phyloP scores from a whole-genome alignment of 2,888 invertebrate species.

The Coenonympha arcania region DNA sequence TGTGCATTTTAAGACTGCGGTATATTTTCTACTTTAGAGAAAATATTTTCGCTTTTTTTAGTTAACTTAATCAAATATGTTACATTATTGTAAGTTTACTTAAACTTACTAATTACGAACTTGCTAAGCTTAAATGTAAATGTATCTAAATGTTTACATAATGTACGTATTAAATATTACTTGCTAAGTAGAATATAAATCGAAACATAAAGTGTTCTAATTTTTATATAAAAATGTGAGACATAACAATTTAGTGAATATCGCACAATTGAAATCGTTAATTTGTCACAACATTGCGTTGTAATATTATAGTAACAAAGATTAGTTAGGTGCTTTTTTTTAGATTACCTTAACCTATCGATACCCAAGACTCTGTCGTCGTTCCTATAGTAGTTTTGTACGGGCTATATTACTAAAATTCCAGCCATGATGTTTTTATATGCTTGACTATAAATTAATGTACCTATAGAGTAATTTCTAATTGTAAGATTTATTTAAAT shows the following conservation, averaged over 20 bases:
- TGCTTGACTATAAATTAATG: background rate
- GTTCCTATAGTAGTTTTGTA: conserved; percentile 4
- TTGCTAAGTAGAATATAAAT: conserved; percentile 16
- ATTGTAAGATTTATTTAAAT: too few relatives aligned
- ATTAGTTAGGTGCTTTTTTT: conserved; percentile 20
- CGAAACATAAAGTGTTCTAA: conserved; percentile 4
- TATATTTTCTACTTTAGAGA: conserved; percentile 21
- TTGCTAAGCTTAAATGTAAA: conserved; percentile 19
- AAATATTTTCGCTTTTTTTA: conserved; percentile 18
- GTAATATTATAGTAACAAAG: conserved; percentile 15
- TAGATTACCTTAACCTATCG: too few relatives aligned
- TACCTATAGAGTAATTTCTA: background rate
- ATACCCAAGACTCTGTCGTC: conserved; percentile 12
- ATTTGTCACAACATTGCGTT: conserved; percentile 17
- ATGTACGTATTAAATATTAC: background rate
- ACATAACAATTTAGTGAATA: conserved; percentile 15
- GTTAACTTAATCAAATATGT: conserved; percentile 1
- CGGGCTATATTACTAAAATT: background rate
- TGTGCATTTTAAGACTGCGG: background rate
- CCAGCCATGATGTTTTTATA: background rate
- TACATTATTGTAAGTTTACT: conserved; percentile 1
- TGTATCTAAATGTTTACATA: conserved; percentile 7
- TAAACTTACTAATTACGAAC: conserved; percentile 2
- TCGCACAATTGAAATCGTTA: conserved; percentile 20
- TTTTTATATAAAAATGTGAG: conserved; percentile 8